Evolutionary conservation across 2,888 invertebrate species (phyloP).

Genomic region (Tetragonula carbonaria): DNA sequence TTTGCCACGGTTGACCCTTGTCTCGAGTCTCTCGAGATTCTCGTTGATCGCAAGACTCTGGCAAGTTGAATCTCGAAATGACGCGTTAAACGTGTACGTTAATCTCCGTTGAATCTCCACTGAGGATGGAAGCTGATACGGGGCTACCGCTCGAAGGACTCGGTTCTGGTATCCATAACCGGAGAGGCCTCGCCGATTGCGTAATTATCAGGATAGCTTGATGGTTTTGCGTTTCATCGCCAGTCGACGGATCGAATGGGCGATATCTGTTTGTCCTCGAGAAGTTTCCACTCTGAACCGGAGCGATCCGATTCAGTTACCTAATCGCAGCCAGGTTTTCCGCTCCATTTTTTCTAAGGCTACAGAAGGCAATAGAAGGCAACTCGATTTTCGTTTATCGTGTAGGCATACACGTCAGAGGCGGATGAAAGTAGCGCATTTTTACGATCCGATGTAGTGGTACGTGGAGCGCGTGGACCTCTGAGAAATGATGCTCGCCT

Average conservation of each 20-base stretch:
- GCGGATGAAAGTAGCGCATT: constrained; percentile 73
- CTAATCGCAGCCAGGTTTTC: background rate
- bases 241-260: constrained; percentile 2
- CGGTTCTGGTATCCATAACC: background rate
- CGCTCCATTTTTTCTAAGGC: constrained; percentile 14
- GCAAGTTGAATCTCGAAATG: background rate
- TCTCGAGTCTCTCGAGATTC: background rate
- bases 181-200: constrained; percentile 18
- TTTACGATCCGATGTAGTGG: constrained; percentile 72
- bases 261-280: constrained; percentile 15
- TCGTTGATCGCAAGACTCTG: background rate
- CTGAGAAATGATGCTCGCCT: constrained; percentile 75
- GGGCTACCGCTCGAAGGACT: background rate
- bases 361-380: background rate
- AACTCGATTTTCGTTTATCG: constrained; percentile 31
- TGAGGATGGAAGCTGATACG: background rate
- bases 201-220: background rate
- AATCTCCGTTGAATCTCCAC: background rate
- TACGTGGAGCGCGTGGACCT: constrained; percentile 58
- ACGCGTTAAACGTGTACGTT: background rate
- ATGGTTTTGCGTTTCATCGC: constrained; percentile 23
- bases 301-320: constrained; percentile 24
- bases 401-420: constrained; percentile 42
- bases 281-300: background rate
- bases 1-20: constrained; percentile 16